A percentile compares a stretch with the other conserved stretches of the same genome.
Conservation (phyloP, 2,888 invertebrate genomes). For the Cybosia mesomella region DNA sequence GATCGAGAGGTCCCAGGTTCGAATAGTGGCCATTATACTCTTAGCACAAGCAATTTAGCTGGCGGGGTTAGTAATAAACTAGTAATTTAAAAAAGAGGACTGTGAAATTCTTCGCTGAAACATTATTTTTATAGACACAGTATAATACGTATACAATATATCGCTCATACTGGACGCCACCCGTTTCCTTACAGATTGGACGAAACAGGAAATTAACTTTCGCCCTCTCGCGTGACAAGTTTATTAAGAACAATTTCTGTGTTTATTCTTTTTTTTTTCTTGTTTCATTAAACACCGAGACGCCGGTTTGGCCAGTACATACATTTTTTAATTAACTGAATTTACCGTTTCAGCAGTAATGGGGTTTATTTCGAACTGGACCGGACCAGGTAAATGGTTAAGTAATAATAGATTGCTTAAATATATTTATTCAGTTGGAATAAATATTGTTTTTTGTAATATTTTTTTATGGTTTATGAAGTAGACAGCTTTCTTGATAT, state of each 20-base stretch:
- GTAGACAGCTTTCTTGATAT: no score
- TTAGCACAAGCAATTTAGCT: no score
- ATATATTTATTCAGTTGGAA: no score
- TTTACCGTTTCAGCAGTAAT: slow-evolving; percentile 33
- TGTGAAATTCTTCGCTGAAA: no score
- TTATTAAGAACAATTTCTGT: slow-evolving; percentile 80
- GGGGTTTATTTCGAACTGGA: slow-evolving; percentile 32
- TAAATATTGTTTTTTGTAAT: no score
- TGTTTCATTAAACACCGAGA: slow-evolving; percentile 62
- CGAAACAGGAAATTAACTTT: slow-evolving; percentile 84
- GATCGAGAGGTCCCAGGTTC: no score
- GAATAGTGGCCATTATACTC: no score
- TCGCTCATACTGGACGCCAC: slow-evolving; percentile 34
- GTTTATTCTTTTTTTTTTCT: slow-evolving; percentile 71
- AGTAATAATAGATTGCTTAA: slow-evolving; percentile 17
- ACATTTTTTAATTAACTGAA: slow-evolving; percentile 53
- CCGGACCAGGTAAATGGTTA: slow-evolving; percentile 33
- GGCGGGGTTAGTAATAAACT: no score
- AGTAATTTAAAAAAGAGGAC: no score
- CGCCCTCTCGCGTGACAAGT: slow-evolving; percentile 81
- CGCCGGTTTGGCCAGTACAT: slow-evolving; percentile 51
- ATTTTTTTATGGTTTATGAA: no score
- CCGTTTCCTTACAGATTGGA: slow-evolving; percentile 62
- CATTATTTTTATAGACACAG: neutral
- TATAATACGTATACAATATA: slow-evolving; percentile 17